Base-by-base conservation (phyloP, 2,797 vertebrate species). In the Martes flavigula region DNA sequence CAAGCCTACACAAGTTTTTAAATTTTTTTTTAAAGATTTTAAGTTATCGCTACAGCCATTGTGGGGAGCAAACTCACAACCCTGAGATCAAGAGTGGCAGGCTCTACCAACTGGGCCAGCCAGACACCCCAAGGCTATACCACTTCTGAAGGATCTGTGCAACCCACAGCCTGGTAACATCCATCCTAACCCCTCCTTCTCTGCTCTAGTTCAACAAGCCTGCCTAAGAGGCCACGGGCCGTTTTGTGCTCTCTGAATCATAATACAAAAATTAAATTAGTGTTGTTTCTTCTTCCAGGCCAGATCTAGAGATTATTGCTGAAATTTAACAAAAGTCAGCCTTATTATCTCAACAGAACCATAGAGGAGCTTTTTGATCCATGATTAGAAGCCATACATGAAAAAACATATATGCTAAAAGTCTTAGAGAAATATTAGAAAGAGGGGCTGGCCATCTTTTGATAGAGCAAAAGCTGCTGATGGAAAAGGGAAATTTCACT, bases 201-300 rank as follows among this genome's bases (percentile, higher is more conserved):
- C 46, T 93, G 70, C 18, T 75, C 58, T 75, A 38, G 35, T 73
- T 93, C 51, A 95, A 72, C 7, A 23, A 88, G 46, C 32, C 60
- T 38, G 25, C n/a, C 54, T 72, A 79, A 58, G 60, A 90, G 48
- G 60, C 73, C 23, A 95, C 18, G 54, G 38, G 75, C 7, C 64
- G 2, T 93, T 73, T 83, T 96, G 56, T 87, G 48, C 78, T 92
- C 72, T 95, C 87, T 89, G n/a, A 96, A 48, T 81, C 84, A 96
- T 30, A 77, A 94, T 88, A 83, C 46, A 97, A 72, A 88, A 83
- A 91, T 88, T 89, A 81, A 96, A 79, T 72, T 58, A 43, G 43
- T 81, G 56, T 40, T 46, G 83, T 72, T 91, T 97, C 77, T 97
- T 94, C 72, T 91, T 96, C 87, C 93, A 95, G 85, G 70, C 17